These are phyloP conservation scores for Pachymerium ferrugineum DNA, from an alignment of 2,888 invertebrate genomes.

Conservation along the genomic window DNA sequence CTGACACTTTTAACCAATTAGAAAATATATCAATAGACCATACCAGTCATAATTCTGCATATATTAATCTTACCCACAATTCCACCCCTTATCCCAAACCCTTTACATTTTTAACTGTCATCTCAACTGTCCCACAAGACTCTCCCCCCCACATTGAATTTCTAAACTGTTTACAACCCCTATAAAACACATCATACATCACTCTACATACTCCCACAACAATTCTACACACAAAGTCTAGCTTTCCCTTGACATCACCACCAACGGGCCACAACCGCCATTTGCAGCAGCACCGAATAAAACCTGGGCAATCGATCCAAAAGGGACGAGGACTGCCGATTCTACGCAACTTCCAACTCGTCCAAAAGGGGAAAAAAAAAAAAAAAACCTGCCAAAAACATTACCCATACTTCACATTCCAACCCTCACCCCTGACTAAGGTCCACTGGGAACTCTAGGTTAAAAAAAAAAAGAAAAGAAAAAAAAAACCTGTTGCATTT, in stretches of 20 bases:
- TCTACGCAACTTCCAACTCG: background rate
- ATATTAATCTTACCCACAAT: too few species aligned
- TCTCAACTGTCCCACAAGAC: background rate
- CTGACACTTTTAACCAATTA: too few species aligned
- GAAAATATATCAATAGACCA: too few species aligned
- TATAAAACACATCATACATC: background rate
- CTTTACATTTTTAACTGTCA: too few species aligned
- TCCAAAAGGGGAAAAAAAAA: too few species aligned
- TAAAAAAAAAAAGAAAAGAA: background rate
- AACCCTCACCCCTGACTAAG: background rate
- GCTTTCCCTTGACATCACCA: background rate
- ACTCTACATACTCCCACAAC: background rate
- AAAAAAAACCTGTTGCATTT: background rate
- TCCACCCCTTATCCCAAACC: too few species aligned
- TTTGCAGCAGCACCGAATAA: background rate
- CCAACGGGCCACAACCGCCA: slow-evolving; percentile 8
- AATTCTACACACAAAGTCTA: too few species aligned
- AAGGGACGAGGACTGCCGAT: background rate
- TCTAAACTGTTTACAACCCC: background rate
- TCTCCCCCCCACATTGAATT: slow-evolving; percentile 40
- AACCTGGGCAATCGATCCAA: background rate
- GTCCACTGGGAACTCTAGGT: background rate
- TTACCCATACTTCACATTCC: background rate
- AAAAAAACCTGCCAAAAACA: too few species aligned
- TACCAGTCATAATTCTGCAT: too few species aligned